Percentiles rank a stretch among this genome's conserved stretches.
phyloP scores from a whole-genome alignment of 1,140 invertebrate genomes.

The Drosophila guanche region DNA sequence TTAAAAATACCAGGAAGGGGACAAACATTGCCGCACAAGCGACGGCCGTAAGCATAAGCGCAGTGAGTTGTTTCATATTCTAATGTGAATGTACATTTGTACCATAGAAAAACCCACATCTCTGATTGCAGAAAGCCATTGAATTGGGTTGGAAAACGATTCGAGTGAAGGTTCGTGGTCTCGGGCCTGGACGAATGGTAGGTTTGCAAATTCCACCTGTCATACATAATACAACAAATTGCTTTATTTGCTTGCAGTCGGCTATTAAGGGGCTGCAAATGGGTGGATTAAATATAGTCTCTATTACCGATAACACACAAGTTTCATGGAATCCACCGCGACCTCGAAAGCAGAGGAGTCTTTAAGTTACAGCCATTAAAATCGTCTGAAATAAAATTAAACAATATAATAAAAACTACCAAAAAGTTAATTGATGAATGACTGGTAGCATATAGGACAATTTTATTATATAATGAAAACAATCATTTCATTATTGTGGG shows the following conservation, averaged over 20 bases:
- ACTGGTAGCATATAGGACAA: too few relatives aligned
- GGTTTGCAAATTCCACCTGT: background rate
- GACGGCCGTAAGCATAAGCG: slow-evolving; percentile 88
- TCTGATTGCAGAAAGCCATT: slow-evolving; percentile 87
- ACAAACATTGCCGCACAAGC: slow-evolving; percentile 98
- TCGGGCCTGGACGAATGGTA: slow-evolving; percentile 95
- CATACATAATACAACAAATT: background rate
- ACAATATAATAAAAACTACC: background rate
- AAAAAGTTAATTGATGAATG: slow-evolving; percentile 18
- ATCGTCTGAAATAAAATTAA: slow-evolving; percentile 8
- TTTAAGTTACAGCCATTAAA: slow-evolving; percentile 84
- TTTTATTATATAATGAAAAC: too few relatives aligned
- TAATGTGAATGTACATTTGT: background rate
- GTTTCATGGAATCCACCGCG: slow-evolving; percentile 91
- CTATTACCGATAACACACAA: slow-evolving; percentile 94
- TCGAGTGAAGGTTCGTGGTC: slow-evolving; percentile 89
- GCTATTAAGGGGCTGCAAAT: slow-evolving; percentile 96
- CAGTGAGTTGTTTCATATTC: slow-evolving; percentile 43
- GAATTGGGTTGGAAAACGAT: slow-evolving; percentile 89
- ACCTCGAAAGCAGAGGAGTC: slow-evolving; percentile 89
- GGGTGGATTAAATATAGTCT: slow-evolving; percentile 94
- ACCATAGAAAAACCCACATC: too few relatives aligned
- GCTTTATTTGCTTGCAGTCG: slow-evolving; percentile 85
- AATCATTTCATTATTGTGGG: background rate
- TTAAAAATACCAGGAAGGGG: slow-evolving; percentile 96